Base-by-base conservation (phyloP, 2,888 invertebrate species). In the Bhutanitis thaidina region DNA sequence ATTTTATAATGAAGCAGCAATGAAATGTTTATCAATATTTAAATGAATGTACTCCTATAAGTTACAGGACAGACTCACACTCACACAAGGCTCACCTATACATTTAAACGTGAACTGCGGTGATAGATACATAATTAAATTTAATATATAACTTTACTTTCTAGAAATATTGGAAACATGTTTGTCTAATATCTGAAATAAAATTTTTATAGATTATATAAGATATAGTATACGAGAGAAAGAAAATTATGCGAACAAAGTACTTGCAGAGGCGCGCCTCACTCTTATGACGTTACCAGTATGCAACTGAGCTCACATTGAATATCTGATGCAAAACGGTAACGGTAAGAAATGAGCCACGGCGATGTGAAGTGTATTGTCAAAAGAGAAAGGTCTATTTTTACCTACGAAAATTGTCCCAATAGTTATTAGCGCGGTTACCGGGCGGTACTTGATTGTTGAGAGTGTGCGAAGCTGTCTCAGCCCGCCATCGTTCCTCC, bases 391-490 rank as follows among this genome's bases (percentile, higher is more conserved):
- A 20, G 20, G 20, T 20, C 3, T 20, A 20, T 20, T 20, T 27
- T 27, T 93, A 96, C 96, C 96, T 96, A 88, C 96, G 90, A 79
- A 97, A 97, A 84, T 97, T 97, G 76, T 97, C 97, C 96, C 96
- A 97, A 81, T 97, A 97, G 85, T 97, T 97, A 80, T 97, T 97
- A 49, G 96, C 96, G 59, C 97, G 90, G 80, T 95, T 96, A 25
- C 97, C 96, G 30, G 97, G 97, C 34, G 96, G 94, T 47, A 97
- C 96, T 88, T 97, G 96, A 79, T 97, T 97, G 80, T 97, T 97
- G 38, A 97, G 90, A 0, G 94, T 93, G 60, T 89, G 92, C 62
- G 88, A 85, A 13, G 84, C 87, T 0, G 77, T 83, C 49, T 87
- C 89, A 0, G 71, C 79, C 1, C 89, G 80, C 89, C 88, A 89